A percentile compares a stretch with the other conserved stretches of the same genome.
Conservation (phyloP, 2,113 vertebrate genomes). For the Dermatemys mawii region DNA sequence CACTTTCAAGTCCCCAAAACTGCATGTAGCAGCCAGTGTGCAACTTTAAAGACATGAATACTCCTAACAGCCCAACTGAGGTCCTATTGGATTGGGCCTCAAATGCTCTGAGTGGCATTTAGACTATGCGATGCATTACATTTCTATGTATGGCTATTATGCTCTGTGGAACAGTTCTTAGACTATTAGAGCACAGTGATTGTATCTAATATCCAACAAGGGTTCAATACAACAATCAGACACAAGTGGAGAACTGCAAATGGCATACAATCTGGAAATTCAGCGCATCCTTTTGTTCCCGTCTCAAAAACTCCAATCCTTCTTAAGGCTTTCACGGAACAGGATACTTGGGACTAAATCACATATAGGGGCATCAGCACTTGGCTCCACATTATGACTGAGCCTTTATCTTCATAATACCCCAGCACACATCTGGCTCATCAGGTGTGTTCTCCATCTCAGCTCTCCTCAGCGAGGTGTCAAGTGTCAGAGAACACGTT, state of each 20-base stretch:
- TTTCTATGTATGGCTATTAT: not conserved
- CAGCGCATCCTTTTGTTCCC: not conserved
- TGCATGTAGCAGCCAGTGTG: not conserved
- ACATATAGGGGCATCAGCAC: too few relatives aligned
- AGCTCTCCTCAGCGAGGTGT: not conserved
- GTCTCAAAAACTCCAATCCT: not conserved
- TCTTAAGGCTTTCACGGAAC: not conserved
- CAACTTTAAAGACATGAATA: not conserved
- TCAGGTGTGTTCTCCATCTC: not conserved
- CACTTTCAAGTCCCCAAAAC: not conserved
- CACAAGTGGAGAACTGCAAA: not conserved
- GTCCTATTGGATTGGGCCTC: too few relatives aligned
- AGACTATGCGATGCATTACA: not conserved
- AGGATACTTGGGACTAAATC: not conserved
- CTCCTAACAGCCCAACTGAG: not conserved
- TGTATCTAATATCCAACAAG: not conserved
- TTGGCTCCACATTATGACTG: too few relatives aligned
- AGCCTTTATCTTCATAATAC: not conserved
- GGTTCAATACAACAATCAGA: not conserved
- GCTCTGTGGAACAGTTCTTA: not conserved
- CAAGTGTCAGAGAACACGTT: not conserved
- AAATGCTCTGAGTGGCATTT: not conserved
- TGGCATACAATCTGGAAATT: not conserved
- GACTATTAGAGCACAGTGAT: not conserved
- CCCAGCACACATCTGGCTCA: not conserved